These are phyloP conservation scores for Hyperoplus immaculatus DNA, from an alignment of 2,797 vertebrate genomes.

Conservation along the genomic window DNA sequence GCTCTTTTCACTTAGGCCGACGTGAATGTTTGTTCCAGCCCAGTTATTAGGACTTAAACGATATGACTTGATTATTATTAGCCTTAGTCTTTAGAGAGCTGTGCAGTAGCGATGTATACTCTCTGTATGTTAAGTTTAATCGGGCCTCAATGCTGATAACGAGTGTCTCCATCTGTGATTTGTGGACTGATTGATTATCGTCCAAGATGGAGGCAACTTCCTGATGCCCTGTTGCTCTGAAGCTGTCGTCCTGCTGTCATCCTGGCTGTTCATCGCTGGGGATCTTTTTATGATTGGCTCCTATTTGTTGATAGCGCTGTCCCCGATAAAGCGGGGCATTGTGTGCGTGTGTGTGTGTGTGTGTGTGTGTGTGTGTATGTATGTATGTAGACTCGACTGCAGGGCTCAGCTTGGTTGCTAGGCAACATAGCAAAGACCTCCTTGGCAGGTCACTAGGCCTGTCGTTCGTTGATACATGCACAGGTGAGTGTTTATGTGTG, in stretches of 20 bases:
- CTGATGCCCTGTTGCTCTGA: conserved; percentile 50
- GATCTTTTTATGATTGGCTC: conserved; percentile 33
- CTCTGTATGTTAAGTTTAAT: conserved; percentile 10
- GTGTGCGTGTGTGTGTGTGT: not conserved
- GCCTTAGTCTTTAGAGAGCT: not conserved
- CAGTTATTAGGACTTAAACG: not conserved
- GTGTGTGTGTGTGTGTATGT: not conserved
- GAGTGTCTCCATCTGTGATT: conserved; percentile 43
- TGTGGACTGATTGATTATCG: conserved; percentile 22
- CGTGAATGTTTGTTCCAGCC: too few relatives aligned
- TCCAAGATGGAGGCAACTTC: conserved; percentile 69
- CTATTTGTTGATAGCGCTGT: conserved; percentile 55
- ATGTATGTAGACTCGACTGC: conserved; percentile 61
- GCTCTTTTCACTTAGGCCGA: not conserved
- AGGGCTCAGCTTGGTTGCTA: conserved; percentile 84
- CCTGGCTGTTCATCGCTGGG: conserved; percentile 37
- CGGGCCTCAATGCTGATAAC: conserved; percentile 36
- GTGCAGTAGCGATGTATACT: not conserved
- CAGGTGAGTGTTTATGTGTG: conserved; percentile 6
- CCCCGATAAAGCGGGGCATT: conserved; percentile 58
- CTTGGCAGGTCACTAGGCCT: conserved; percentile 78
- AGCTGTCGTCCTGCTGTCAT: conserved; percentile 53
- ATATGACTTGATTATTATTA: too few relatives aligned
- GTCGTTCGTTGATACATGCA: conserved; percentile 48
- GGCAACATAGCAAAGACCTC: conserved; percentile 84